Evolutionary conservation across 2,797 vertebrate genomes (phyloP), one percentile per base, ranked within the genome.

Genomic region (Crypturellus tataupa): DNA sequence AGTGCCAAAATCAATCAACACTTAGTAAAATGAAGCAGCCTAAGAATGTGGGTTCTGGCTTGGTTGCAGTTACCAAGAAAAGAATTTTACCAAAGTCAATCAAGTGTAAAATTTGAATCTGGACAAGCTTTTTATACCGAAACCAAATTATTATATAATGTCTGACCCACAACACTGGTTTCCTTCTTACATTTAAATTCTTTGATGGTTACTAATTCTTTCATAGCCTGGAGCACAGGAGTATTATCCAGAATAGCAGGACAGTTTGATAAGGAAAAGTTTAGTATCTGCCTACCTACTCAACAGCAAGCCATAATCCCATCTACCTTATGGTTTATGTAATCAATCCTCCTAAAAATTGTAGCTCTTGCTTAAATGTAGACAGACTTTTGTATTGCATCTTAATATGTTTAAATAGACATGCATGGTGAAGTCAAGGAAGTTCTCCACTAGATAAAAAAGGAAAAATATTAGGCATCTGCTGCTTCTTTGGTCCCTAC

Each of bases 141-240:
- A 76, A 90, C 60, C 71, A 89, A 75, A 75, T 82, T 64, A 73
- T 90, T 95, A 62, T 77, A 77, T 93, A 87, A 94, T 42, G 75
- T 95, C 94, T 93, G 68, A 85, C 20, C 71, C 90, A 77, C 75
- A 95, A 71, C 84, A 75, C 88, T 75, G 58, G 19, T 85, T 94
- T 93, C 83, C 86, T 89, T 51, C 49, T 65, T 77, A 78, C 59
- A 68, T 93, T 93, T 91, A n/a, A 67, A 1, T 93, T 90, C 17
- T 58, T 81, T 78, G 37, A 27, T 90, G 37, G 10, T 90, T 84
- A 25, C 64, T 94, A 82, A 64, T 33, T 19, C 27, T 77, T 91
- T 62, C 40, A 51, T 85, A 17, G 77, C 42, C 71, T 13, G 3
- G 29, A 83, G 60, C 1, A 53, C 31, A 56, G 11, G 55, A 82